Percentiles rank a stretch among this genome's conserved stretches.
phyloP scores from a whole-genome alignment of 2,113 vertebrate genomes.

The Cygnus buccinator region DNA sequence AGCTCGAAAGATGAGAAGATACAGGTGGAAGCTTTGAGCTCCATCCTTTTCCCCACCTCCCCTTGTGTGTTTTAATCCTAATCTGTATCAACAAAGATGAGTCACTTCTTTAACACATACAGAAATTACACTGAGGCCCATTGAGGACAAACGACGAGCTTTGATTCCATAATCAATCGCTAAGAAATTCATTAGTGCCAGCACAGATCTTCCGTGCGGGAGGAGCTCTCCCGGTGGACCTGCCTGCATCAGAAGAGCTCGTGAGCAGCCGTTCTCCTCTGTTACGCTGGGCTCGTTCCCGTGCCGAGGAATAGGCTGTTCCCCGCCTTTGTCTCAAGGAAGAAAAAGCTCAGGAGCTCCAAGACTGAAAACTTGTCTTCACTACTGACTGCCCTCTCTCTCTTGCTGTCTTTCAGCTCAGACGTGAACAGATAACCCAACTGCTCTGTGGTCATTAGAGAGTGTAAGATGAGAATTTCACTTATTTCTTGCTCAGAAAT shows the following conservation, averaged over 20 bases:
- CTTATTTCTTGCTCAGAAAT: not conserved
- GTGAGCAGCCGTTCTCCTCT: not conserved
- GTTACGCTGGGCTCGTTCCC: not conserved
- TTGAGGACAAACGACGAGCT: not conserved
- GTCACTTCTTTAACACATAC: constrained; percentile 1
- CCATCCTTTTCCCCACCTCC: not conserved
- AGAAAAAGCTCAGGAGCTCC: not conserved
- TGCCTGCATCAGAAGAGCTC: not conserved
- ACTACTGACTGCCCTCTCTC: not conserved
- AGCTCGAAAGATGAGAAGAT: constrained; percentile 9
- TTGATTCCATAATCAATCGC: constrained; percentile 38
- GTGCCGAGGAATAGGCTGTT: not conserved
- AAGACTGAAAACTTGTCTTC: not conserved
- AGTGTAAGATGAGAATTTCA: not conserved
- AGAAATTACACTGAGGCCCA: not conserved
- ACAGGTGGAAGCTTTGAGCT: constrained; percentile 30
- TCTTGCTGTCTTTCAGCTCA: not conserved
- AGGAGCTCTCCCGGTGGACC: not conserved
- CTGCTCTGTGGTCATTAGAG: not conserved
- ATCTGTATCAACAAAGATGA: constrained; percentile 42
- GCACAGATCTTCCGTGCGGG: not conserved
- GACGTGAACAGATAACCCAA: not conserved
- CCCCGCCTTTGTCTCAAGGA: not conserved
- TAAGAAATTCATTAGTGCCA: constrained; percentile 8
- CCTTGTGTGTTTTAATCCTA: constrained; percentile 38